Percentiles rank a stretch among this genome's conserved stretches.
phyloP scores from a whole-genome alignment of 2,113 vertebrate genomes.

The Brienomyrus longianalis region DNA sequence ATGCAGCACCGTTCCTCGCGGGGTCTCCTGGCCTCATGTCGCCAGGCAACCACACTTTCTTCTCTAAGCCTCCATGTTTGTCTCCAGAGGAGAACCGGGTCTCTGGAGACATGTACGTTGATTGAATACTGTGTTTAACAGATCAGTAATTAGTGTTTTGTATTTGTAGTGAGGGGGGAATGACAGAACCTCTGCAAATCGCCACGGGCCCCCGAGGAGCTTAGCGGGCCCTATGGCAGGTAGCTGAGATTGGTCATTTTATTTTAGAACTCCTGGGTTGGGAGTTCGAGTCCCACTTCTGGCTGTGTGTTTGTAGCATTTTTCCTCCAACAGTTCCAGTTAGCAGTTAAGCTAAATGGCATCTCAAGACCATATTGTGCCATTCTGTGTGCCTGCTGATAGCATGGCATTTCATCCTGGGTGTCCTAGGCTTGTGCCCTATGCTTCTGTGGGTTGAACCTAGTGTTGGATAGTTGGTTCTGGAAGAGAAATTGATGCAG shows the following conservation, averaged over 20 bases:
- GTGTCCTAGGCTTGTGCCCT: neutral
- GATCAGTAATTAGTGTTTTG: slow-evolving; percentile 11
- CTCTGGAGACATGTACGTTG: neutral
- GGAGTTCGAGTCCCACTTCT: neutral
- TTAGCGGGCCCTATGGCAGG: neutral
- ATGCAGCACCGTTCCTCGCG: neutral
- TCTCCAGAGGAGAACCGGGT: neutral
- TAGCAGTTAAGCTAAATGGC: neutral
- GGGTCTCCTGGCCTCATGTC: neutral
- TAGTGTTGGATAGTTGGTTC: neutral
- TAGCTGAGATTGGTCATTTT: neutral
- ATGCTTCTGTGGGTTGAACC: neutral
- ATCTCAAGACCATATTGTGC: neutral
- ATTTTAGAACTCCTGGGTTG: neutral
- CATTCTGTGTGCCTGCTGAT: neutral
- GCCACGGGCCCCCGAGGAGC: neutral
- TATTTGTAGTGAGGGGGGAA: neutral
- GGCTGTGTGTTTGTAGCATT: neutral
- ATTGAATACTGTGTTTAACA: slow-evolving; percentile 8
- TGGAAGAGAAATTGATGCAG: neutral
- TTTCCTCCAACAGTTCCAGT: neutral
- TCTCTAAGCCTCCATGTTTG: neutral
- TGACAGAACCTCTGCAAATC: neutral
- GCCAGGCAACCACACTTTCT: neutral
- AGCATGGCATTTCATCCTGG: neutral